Conservation (phyloP, 2,888 invertebrate genomes). For the Nomada hirtipes region DNA sequence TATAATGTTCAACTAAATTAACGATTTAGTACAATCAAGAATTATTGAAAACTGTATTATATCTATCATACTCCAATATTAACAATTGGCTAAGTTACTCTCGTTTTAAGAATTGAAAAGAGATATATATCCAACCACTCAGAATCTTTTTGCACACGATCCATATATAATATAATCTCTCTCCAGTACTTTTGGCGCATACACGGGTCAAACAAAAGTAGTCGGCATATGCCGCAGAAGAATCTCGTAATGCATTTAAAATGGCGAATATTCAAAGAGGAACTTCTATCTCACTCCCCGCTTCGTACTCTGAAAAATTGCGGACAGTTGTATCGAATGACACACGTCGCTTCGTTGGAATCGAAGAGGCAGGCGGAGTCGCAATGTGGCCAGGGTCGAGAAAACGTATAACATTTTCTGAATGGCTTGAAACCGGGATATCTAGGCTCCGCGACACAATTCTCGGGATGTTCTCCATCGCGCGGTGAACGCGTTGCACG, state of each 20-base stretch:
- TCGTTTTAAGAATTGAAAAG: too few relatives aligned
- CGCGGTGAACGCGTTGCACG: constrained; percentile 34
- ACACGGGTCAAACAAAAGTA: too few relatives aligned
- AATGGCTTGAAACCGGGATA: constrained; percentile 55
- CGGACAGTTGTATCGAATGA: constrained; percentile 47
- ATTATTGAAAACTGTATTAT: too few relatives aligned
- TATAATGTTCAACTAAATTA: too few relatives aligned
- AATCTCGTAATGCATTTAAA: neutral
- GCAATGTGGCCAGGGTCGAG: constrained; percentile 45
- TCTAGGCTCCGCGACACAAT: constrained; percentile 47
- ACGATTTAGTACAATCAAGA: too few relatives aligned
- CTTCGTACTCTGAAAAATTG: constrained; percentile 40
- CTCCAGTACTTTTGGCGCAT: too few relatives aligned
- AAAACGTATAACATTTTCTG: constrained; percentile 62
- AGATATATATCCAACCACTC: too few relatives aligned
- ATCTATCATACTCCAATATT: too few relatives aligned
- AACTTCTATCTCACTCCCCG: neutral
- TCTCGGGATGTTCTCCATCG: constrained; percentile 40
- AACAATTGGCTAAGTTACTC: too few relatives aligned
- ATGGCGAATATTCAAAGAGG: neutral
- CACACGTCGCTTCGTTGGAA: constrained; percentile 43
- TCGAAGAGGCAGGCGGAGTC: constrained; percentile 39
- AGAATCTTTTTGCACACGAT: too few relatives aligned
- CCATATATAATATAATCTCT: too few relatives aligned
- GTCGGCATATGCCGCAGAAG: too few relatives aligned